Evolutionary conservation across 2,113 vertebrate genomes (phyloP), one percentile per base, ranked within the genome.

Genomic region (Pygoscelis antarcticus): DNA sequence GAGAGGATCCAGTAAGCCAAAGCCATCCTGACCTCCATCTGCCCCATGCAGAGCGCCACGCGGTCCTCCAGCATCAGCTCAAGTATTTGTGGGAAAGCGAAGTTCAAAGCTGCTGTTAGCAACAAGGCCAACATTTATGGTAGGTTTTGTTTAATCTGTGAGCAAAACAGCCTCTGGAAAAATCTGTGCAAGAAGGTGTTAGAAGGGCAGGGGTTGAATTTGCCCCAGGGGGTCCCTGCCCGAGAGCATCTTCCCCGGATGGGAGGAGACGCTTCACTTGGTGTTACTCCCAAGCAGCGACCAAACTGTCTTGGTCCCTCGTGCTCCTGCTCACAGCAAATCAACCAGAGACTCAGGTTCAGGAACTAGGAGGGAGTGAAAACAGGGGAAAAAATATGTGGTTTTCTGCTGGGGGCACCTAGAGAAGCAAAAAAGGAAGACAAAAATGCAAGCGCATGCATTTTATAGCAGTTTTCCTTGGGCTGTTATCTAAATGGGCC

Each of bases 381-480:
- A 88, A 49, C 0, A 2, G 2, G 13, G 32, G 6, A 0, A 8
- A 26, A 30, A 21, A 26, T 6, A 27, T 9, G 8, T 7, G 42
- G 42, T 5, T 27, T 40, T 57, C 15, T 29, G 29, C 22, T n/a
- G 6, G 23, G 19, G 16, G 10, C 9, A 87, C 60, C 26, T 46
- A 34, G 72, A 90, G 71, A 23, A 40, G 40, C 15, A 40, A 21
- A 51, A 26, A 38, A 30, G 21, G 66, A 26, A 72, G 76, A 54
- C 16, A 5, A 6, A 4, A 15, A 42, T 42, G 22, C 7, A 15
- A 38, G 29, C 15, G 6, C 22, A 5, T 4, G 0, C 29, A 0
- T 32, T 14, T 60, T 4, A 16, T 10, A 29, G 11, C 22, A 6
- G 19, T 7, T 80, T 40, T 61, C 49, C 49, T 71, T 8, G 55